phyloP scores from a whole-genome alignment of 2,113 vertebrate genomes.

The Spilogale gracilis region DNA sequence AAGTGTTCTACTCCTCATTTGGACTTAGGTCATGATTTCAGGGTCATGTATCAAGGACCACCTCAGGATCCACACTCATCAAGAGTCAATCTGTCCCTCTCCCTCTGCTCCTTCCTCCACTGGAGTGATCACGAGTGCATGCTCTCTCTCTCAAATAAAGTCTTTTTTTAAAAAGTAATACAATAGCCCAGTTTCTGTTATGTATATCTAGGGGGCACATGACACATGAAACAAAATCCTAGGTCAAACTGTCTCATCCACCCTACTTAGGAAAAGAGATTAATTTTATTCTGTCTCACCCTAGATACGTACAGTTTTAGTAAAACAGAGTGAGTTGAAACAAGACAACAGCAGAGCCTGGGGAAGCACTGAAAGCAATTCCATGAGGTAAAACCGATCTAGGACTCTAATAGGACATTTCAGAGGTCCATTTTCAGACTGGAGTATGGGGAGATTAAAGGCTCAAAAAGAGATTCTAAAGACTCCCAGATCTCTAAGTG shows the following conservation, averaged over 20 bases:
- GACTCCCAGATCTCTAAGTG: background rate
- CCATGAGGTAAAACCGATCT: background rate
- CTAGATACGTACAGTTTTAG: background rate
- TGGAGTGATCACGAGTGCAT: background rate
- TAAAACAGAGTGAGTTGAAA: slow-evolving; percentile 46
- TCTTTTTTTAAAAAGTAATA: background rate
- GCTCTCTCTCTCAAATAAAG: background rate
- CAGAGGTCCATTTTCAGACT: background rate
- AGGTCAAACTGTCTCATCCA: background rate
- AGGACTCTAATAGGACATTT: background rate
- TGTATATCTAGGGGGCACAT: background rate
- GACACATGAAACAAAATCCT: slow-evolving; percentile 28
- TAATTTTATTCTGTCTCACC: background rate
- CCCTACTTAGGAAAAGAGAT: background rate
- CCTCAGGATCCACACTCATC: background rate
- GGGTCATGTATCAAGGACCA: background rate
- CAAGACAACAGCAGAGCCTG: background rate
- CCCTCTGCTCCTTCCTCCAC: background rate
- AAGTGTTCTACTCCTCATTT: background rate
- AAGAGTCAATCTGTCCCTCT: background rate
- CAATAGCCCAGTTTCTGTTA: background rate
- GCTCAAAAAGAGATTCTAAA: background rate
- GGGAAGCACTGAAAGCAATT: background rate
- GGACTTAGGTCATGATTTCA: background rate
- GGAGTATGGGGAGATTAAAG: background rate